Evolutionary conservation across 2,888 invertebrate genomes (phyloP), one percentile per base, ranked within the genome.

Genomic region (Hecatera dysodea): DNA sequence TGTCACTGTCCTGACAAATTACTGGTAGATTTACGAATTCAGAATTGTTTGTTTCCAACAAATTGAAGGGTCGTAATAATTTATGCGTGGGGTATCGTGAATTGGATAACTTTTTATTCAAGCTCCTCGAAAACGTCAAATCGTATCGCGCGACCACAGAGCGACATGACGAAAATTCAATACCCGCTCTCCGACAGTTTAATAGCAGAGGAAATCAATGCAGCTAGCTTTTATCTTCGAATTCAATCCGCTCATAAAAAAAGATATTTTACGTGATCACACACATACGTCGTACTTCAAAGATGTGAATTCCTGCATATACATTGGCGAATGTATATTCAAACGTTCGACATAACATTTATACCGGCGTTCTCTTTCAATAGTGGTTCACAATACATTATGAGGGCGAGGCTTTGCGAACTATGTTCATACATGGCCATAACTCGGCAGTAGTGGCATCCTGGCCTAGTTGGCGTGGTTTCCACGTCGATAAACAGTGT

Each of bases 391-490:
- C 56, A 71, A 57, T 78, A 59, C 48, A 82, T 67, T 72, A 72
- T 46, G 53, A 78, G 29, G 72, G 82, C 24, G 63, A 67, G 60
- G 63, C 56, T 61, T 67, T 61, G 44, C 56, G 27, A 65, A 82
- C 52, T 82, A 78, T 72, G 60, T 82, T 61, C 67, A 53, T 72
- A 79, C 82, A 78, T 55, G 67, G 61, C 67, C 80, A 82, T 78
- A 82, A 82, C 65, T 63, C 55, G 78, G 53, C 64, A 59, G 72
- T 64, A 52, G 63, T 36, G 52, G 67, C 70, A 46, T 77, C 67
- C 84, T 69, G 78, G 72, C 74, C 71, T 74, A 78, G 74, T 84
- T 82, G 82, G 78, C 78, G 57, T 65, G 62, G 74, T 82, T 81
- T 84, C 69, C 67, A 72, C 36, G 39, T 69, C 74, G 82, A 84